phyloP scores from a whole-genome alignment of 2,113 vertebrate species.

The Barbus barbus region DNA sequence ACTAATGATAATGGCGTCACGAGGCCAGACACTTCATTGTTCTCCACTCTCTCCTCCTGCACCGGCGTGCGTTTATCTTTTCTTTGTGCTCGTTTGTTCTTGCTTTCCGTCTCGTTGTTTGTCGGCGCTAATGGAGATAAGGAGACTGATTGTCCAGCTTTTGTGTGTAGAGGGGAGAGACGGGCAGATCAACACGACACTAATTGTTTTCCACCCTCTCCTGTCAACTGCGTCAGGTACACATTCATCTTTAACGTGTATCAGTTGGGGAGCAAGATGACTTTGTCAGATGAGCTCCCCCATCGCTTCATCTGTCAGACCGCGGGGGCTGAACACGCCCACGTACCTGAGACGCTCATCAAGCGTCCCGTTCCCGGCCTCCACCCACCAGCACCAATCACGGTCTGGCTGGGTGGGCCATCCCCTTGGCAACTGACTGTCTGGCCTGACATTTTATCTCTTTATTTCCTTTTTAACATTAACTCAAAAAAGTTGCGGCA shows the following conservation, averaged over 20 bases:
- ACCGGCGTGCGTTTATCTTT: slow-evolving; percentile 52
- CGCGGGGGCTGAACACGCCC: not conserved
- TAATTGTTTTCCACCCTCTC: slow-evolving; percentile 75
- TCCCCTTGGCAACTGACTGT: slow-evolving; percentile 9
- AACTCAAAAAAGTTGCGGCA: not conserved
- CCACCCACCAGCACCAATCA: slow-evolving; percentile 31
- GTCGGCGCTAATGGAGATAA: slow-evolving; percentile 58
- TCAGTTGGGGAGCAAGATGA: slow-evolving; percentile 60
- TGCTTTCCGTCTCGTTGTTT: slow-evolving; percentile 53
- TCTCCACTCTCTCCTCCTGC: slow-evolving; percentile 50
- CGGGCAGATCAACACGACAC: slow-evolving; percentile 68
- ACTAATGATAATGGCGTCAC: slow-evolving; percentile 61
- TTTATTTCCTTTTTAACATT: not conserved
- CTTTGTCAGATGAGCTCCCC: slow-evolving; percentile 64
- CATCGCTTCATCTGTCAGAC: slow-evolving; percentile 60
- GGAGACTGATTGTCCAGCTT: slow-evolving; percentile 49
- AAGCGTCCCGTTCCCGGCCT: not conserved
- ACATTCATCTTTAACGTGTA: slow-evolving; percentile 71
- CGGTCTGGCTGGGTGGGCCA: not conserved
- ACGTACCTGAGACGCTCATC: slow-evolving; percentile 13
- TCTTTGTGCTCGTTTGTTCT: slow-evolving; percentile 19
- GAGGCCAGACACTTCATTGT: slow-evolving; percentile 61
- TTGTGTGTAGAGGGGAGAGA: slow-evolving; percentile 5
- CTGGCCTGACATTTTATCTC: not conserved
- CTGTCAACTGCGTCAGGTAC: slow-evolving; percentile 58